phyloP scores from a whole-genome alignment of 2,797 vertebrate genomes.

The Pseudomugil tenellus region DNA sequence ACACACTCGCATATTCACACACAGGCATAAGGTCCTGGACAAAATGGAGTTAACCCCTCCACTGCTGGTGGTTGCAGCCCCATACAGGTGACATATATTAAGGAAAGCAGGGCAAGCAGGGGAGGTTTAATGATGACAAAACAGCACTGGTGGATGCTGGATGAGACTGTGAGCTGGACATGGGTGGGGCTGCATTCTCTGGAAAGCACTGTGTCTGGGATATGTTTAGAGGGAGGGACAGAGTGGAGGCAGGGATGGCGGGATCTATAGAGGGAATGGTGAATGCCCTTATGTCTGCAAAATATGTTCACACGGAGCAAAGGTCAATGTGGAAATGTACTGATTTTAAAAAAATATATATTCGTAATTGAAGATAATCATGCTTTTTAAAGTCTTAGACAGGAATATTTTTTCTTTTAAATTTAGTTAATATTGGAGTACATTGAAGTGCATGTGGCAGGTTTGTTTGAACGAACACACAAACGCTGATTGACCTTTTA shows the following conservation, averaged over 20 bases:
- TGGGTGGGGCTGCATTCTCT: slow-evolving; percentile 65
- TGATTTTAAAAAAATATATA: slow-evolving; percentile 15
- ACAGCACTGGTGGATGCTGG: slow-evolving; percentile 67
- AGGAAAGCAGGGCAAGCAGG: slow-evolving; percentile 70
- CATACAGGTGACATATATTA: slow-evolving; percentile 78
- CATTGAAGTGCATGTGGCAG: neutral
- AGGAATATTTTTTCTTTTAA: neutral
- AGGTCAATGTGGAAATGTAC: slow-evolving; percentile 1
- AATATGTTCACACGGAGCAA: slow-evolving; percentile 42
- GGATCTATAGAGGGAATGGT: slow-evolving; percentile 24
- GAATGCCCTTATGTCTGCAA: slow-evolving; percentile 37
- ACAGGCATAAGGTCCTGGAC: slow-evolving; percentile 67
- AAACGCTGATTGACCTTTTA: slow-evolving; percentile 68
- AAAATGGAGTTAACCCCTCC: slow-evolving; percentile 92
- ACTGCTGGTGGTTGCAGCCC: slow-evolving; percentile 62
- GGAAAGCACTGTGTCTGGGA: slow-evolving; percentile 57
- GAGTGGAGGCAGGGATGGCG: slow-evolving; percentile 25
- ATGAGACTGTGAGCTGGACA: slow-evolving; percentile 66
- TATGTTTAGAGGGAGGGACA: slow-evolving; percentile 48
- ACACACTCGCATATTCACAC: slow-evolving; percentile 69
- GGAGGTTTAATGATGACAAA: slow-evolving; percentile 82
- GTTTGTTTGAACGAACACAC: too few species aligned
- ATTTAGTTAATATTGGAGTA: too few species aligned
- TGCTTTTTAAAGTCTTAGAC: neutral
- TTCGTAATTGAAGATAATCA: neutral